Base-by-base conservation (phyloP, 2,113 vertebrate genomes). In the Podarcis cretensis region DNA sequence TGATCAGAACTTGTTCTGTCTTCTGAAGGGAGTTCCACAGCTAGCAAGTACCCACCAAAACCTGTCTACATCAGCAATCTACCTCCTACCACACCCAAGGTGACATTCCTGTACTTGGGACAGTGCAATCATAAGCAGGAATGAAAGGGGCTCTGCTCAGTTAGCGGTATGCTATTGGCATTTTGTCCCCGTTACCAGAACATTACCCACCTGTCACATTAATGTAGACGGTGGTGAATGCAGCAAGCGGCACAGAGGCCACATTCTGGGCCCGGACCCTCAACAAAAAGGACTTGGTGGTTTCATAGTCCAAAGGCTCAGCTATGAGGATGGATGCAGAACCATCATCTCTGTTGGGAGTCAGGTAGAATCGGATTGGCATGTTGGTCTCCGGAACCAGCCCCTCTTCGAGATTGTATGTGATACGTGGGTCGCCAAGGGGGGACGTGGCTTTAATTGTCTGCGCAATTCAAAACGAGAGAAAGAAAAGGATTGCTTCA, bases 351-450 rank as follows among this genome's bases (percentile, higher is more conserved):
- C 98, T 96, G 95, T 99, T 98, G 25, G 98, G 97, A 40, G 98
- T 98, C 93, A 99, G 90, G 93, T 98, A 99, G 96, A 99, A 98
- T 32, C 96, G 97, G 40, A 98, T 96, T 0, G 98, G 98, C 98
- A 98, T 98, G 96, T 98, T 98, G 93, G 97, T 98, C 94, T 98
- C 98, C 0, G 97, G 98, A 79, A 98, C 98, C 96, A 98, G 97
- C 7, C 98, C 98, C 23, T 98, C 98, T 86, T 98, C 98, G 87
- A 98, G 92, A 88, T 97, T 98, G 65, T 98, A 98, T 1, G 98
- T 98, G 68, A 98, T 97, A 77, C 97, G 96, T 57, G 98, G 97
- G 94, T 98, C 98, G 63, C 98, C 98, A 4, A 98, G 96, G 4
- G 96, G 96, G 23, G 98, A 98, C 4, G 96, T 98, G 83, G 98